Evolutionary conservation across 1,140 invertebrate species (phyloP), one percentile per base, ranked within the genome.

Genomic region (Lepidurus arcticus): DNA sequence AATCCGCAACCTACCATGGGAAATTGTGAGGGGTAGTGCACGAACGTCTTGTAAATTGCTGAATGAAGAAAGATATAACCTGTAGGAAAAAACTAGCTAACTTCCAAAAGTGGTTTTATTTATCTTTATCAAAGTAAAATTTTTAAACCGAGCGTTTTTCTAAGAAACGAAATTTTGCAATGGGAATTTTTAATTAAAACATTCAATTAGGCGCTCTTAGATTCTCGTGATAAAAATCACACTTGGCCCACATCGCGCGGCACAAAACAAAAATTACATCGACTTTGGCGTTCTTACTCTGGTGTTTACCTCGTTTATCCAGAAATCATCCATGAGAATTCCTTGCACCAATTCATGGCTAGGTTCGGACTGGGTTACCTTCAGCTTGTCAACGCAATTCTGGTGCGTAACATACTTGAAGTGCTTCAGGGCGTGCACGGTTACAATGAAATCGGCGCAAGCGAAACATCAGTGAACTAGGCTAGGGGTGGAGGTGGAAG

Each of bases 41-140:
- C 13, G 53, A 65, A 65, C 16, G 53, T n/a, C 53, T 65, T 65
- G 53, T 65, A 65, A 65, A 65, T 65, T 65, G 53, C 53, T 16
- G 53, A 65, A 16, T 16, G 53, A 21, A 65, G 53, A 65, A 65
- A 34, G n/a, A 65, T 21, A 65, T 65, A 65, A 13, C 16, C 53
- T 65, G 53, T 65, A 65, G 53, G 53, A 65, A 65, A 65, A 65
- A 65, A 21, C 10, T 65, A 65, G 53, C 16, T 3, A 1, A 10
- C 16, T 65, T 34, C 34, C 34, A 34, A 34, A 34, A 34, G 34
- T 34, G 4, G 34, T 34, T 34, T 34, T 34, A 34, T 34, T 34
- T 34, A 0, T 34, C 34, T 3, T 34, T 34, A 34, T 34, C 34
- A 34, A 34, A 34, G 34, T 34, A 34, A 34, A 34, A 26, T 26